Base-by-base conservation (phyloP, 2,113 vertebrate species). In the Corythornis cristatus region DNA sequence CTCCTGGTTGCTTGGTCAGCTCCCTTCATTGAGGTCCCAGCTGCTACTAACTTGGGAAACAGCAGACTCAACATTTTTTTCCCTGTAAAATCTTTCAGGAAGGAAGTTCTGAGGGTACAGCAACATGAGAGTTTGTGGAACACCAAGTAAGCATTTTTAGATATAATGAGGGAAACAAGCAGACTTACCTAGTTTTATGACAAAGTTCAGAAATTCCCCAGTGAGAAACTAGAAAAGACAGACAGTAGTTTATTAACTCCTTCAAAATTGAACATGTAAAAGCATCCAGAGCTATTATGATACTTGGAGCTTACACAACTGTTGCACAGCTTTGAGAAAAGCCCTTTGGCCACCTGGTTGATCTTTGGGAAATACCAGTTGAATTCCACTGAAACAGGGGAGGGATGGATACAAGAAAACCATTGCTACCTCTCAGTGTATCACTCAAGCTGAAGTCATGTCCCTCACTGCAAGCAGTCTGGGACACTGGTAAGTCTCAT, bases 161-260 rank as follows among this genome's bases (percentile, higher is more conserved):
- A 43, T 29, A 40, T 6, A 56, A 35, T 0, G 12, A 56, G 12
- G 45, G n/a, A 81, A 54, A 72, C 8, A 15, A n/a, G 71, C 67
- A 79, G 7, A 97, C 98, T 96, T 97, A 98, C 98, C 98, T 66
- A 97, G 90, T 84, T 97, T 97, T 74, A 95, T 71, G 50, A 98
- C 96, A 90, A 95, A 98, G 56, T 58, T 96, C 68, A 98, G 95
- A 90, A 98, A 98, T 71, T 97, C 97, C 73, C 98, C 98, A 77
- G 86, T 95, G 57, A 84, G 89, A 91, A 96, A 97, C 98, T 98
- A 94, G n/a, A 96, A 97, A 74, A 96, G 65, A 97, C 23, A 91
- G 9, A 91, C 19, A 93, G 25, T 22, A 56, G 57, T 68, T 92
- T 72, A 86, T 66, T 65, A 70, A 65, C 12, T 18, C 42, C 12